Evolutionary conservation across 2,797 vertebrate species (phyloP).

Genomic region (Botia kubotai): DNA sequence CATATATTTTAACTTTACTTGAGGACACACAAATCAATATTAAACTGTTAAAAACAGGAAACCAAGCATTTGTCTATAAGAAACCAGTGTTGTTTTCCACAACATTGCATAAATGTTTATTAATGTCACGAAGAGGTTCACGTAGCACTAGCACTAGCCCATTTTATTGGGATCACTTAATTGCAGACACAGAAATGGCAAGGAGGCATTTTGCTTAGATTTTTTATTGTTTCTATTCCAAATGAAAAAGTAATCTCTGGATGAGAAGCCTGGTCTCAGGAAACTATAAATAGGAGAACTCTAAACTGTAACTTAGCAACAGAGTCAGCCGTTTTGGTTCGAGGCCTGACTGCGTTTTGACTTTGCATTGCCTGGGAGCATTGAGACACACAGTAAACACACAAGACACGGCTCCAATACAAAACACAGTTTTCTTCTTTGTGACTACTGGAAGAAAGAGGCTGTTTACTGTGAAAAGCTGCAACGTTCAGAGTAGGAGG

Average conservation of each 20-base stretch:
- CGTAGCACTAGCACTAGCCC: background rate
- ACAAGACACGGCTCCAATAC: conserved; percentile 52
- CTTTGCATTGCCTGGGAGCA: conserved; percentile 69
- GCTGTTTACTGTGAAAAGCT: conserved; percentile 16
- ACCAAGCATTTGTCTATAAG: background rate
- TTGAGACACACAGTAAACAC: conserved; percentile 63
- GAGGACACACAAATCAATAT: background rate
- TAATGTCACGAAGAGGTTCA: conserved; percentile 9
- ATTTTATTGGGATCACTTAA: conserved; percentile 59
- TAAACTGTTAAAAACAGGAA: background rate
- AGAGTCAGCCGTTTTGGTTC: conserved; percentile 79
- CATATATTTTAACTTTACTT: background rate
- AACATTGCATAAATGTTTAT: conserved; percentile 15
- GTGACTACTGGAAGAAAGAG: conserved; percentile 21
- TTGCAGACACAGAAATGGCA: conserved; percentile 75
- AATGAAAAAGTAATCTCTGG: conserved; percentile 81
- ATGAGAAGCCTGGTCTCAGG: conserved; percentile 74
- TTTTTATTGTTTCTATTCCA: conserved; percentile 78
- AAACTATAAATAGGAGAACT: conserved; percentile 84
- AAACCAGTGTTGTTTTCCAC: background rate
- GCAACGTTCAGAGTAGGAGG: conserved; percentile 1
- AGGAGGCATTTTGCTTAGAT: conserved; percentile 71
- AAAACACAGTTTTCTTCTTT: conserved; percentile 30
- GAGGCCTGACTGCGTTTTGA: conserved; percentile 77
- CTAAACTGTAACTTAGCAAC: conserved; percentile 86